Base-by-base conservation (phyloP, 2,113 vertebrate species). In the Chaetorhynchus papuensis region DNA sequence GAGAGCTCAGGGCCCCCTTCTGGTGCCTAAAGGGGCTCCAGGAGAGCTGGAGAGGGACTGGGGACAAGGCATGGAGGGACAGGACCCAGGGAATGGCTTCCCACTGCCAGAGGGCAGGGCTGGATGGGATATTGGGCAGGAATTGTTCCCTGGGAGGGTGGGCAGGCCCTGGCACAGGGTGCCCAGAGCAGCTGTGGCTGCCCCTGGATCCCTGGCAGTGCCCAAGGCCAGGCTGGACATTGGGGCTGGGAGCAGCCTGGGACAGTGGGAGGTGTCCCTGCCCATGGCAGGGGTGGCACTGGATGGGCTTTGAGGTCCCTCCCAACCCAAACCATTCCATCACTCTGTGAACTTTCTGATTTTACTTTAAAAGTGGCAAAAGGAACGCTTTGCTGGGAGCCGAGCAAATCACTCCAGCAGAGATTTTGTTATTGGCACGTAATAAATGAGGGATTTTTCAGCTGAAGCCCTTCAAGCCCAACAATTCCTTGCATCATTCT, bases 251-350 rank as follows among this genome's bases (percentile, higher is more conserved):
- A 53, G 11, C 45, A 27, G 1, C 49, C 56, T 54, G 59, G 59
- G 22, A 5, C 19, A 23, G 15, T 33, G 59, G 44, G 2, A 65
- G 8, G 11, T 31, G 42, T 50, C 76, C 59, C 66, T 80, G 75
- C n/a, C 24, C 47, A 19, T 11, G 54, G 39, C 11, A 20, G 22
- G 15, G 39, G 5, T 35, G 53, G 37, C 1, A 27, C 14, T 6
- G 50, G 59, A 0, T 6, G 47, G 2, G 10, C 1, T 84, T 10
- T 44, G 0, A 83, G 11, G 0, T 59, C 72, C 11, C 10, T 57
- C 4, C 50, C 28, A 13, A 26, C 16, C 24, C 59, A 45, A 65
- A 10, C 50, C 53, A 23, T 31, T 24, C 68, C 28, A 13, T 0
- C 2, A 4, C 28, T 16, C 44, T 3, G 3, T 2, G 7, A 59